Base-by-base conservation (phyloP, 2,113 vertebrate genomes). In the Scortum barcoo region DNA sequence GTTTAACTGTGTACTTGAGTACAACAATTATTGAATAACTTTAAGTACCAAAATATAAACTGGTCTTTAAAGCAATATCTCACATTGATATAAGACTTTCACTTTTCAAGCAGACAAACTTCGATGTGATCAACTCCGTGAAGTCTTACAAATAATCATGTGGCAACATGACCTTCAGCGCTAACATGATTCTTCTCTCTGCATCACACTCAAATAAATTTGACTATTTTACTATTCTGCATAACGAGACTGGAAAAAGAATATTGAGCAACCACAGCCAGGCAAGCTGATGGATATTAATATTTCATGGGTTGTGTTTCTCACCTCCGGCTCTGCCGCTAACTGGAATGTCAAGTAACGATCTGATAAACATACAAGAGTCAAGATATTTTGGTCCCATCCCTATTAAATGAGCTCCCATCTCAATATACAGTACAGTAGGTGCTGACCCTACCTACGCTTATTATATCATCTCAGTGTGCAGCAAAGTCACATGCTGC, bases 381-480 rank as follows among this genome's bases (percentile, higher is more conserved):
- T 48, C 69, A 30, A 4, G n/a, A 61, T 77, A 76, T 79, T 77
- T 71, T 66, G 20, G 38, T 70, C 24, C 28, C 46, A 58, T 36
- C 40, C 26, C 24, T 36, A 72, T 86, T 50, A 65, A 65, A 74
- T 11, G 61, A 75, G 53, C 46, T 53, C 61, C 11, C 12, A 40
- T 72, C 22, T 48, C 48, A 51, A 20, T 72, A 20, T 62, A 61
- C n/a, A 66, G 66, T 36, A 66, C 56, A 76, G 51, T 22, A 76
- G 75, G 61, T 16, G 76, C 40, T 78, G 80, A 89, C 83, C 76
- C 86, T 68, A 30, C 91, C 89, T 82, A 89, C 88, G 57, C 90
- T 71, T 46, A 78, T 83, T 82, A 84, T 51, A 77, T 88, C 80
- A 90, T 82, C 84, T 78, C 66, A 79, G 68, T 14, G 24, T 79